phyloP scores from a whole-genome alignment of 2,113 vertebrate genomes.

The Cairina moschata region DNA sequence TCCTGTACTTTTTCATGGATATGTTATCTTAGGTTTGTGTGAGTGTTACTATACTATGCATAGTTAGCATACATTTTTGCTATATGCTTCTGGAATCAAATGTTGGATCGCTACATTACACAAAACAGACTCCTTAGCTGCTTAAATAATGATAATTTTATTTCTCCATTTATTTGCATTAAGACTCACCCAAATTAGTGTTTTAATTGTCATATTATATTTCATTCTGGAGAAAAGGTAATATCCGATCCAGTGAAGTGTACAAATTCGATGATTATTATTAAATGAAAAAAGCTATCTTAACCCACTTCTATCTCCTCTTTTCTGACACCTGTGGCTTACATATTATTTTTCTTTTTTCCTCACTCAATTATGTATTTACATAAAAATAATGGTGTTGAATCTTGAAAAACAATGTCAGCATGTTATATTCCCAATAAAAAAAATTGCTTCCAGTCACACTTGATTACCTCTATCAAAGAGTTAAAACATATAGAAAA shows the following conservation, averaged over 20 bases:
- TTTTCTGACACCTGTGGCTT: background rate
- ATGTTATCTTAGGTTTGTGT: background rate
- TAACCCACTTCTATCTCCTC: background rate
- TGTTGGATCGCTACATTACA: background rate
- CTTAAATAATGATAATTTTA: background rate
- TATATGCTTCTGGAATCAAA: background rate
- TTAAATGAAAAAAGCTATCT: background rate
- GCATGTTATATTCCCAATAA: background rate
- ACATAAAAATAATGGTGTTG: background rate
- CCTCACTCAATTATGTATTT: background rate
- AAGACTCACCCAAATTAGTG: background rate
- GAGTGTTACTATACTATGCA: background rate
- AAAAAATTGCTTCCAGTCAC: background rate
- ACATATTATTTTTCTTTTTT: background rate
- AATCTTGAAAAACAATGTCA: background rate
- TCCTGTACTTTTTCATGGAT: background rate
- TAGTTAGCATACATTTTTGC: background rate
- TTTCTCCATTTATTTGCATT: background rate
- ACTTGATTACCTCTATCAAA: background rate
- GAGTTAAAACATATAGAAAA: conserved; percentile 14
- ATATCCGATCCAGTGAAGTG: background rate
- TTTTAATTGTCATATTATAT: background rate
- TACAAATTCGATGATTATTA: background rate
- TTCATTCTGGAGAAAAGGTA: background rate
- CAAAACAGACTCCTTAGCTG: background rate